These are phyloP conservation scores for Halcyon badia DNA, from an alignment of 2,797 vertebrate species.

Conservation along the genomic window DNA sequence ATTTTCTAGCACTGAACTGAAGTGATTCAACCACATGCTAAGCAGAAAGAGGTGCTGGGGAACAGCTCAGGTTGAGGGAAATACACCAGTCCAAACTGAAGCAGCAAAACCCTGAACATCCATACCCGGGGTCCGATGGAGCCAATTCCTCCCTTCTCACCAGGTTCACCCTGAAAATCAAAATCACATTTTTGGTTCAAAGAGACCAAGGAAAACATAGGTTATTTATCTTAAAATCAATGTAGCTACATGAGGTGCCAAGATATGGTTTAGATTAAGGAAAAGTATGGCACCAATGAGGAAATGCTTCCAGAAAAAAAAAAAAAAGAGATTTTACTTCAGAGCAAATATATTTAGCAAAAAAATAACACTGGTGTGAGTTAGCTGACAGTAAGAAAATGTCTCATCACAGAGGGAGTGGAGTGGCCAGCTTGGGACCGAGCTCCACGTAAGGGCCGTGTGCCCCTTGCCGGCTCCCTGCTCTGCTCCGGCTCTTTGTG, in stretches of 20 bases:
- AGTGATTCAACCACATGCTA: rapidly evolving
- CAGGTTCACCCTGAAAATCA: constrained; percentile 86
- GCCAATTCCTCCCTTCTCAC: constrained; percentile 83
- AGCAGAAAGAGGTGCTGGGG: not conserved
- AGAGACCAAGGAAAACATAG: not conserved
- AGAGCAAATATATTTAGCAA: not conserved
- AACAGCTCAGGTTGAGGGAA: not conserved
- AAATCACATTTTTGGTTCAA: not conserved
- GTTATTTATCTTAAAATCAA: not conserved
- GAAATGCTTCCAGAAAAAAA: not conserved
- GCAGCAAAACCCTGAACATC: not conserved
- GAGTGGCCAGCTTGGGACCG: rapidly evolving
- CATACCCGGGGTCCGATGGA: constrained; percentile 80
- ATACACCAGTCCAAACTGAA: not conserved
- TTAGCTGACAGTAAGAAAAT: not conserved
- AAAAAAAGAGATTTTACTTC: not conserved
- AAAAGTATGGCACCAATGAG: not conserved
- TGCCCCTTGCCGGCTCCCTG: not conserved
- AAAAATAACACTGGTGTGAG: not conserved
- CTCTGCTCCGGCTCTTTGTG: not conserved
- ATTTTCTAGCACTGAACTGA: not conserved
- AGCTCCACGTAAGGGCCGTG: rapidly evolving
- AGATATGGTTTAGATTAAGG: not conserved
- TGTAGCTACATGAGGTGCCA: not conserved
- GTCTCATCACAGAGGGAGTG: not conserved